These are phyloP conservation scores for Eremophila alpestris DNA, from an alignment of 2,797 vertebrate genomes.

Conservation along the genomic window DNA sequence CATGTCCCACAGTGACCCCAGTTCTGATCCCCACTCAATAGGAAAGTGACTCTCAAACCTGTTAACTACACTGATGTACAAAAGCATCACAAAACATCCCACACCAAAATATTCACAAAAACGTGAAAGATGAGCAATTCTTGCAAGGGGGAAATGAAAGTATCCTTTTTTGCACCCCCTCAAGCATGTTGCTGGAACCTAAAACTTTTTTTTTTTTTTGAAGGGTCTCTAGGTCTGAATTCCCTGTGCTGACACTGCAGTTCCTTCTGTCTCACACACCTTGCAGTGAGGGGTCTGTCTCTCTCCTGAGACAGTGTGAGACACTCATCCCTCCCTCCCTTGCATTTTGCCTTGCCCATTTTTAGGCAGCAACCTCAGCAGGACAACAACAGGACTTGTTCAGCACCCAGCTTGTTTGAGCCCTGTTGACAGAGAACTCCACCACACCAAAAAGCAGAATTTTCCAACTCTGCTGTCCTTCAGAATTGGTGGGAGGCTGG, in stretches of 20 bases:
- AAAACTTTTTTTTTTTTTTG: neutral
- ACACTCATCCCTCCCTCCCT: neutral
- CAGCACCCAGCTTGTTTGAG: neutral
- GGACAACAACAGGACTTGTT: neutral
- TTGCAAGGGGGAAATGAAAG: neutral
- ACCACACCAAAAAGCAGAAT: neutral
- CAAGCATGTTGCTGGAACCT: neutral
- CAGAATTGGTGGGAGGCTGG: neutral
- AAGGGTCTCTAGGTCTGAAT: fast-evolving
- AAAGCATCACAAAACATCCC: neutral
- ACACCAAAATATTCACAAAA: neutral
- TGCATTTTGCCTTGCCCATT: neutral
- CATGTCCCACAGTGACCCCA: neutral
- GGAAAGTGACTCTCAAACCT: neutral
- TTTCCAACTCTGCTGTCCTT: neutral
- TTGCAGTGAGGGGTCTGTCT: neutral
- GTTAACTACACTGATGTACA: neutral
- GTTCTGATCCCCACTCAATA: neutral
- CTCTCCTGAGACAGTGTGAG: neutral
- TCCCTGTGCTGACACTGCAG: neutral
- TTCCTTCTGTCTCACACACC: neutral
- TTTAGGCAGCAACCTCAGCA: neutral
- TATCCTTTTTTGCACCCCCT: fast-evolving
- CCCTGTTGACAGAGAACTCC: neutral
- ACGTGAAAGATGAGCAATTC: fast-evolving